Percentiles rank a stretch among this genome's conserved stretches.
Conservation (phyloP, 2,113 vertebrate genomes). For the Mormyrus lacerda region DNA sequence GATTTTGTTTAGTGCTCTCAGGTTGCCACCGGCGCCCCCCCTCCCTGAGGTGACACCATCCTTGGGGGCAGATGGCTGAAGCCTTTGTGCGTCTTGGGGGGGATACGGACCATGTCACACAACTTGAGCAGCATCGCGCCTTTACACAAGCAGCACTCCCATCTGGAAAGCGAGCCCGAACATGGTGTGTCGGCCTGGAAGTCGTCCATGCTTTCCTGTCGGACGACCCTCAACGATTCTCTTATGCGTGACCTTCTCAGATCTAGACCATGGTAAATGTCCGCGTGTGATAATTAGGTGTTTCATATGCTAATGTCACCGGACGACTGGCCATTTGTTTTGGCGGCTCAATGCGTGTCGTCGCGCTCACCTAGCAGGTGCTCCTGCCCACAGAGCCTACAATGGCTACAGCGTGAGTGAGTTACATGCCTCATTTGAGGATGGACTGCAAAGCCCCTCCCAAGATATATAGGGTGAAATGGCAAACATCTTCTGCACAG, state of each 20-base stretch:
- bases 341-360: not conserved
- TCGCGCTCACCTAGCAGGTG: not conserved
- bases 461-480: not conserved
- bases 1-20: not conserved
- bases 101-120: not conserved
- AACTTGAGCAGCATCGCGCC: not conserved
- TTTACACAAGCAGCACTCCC: not conserved
- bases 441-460: not conserved
- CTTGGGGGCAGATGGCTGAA: not conserved
- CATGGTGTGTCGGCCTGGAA: not conserved
- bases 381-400: not conserved
- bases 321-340: not conserved
- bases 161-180: not conserved
- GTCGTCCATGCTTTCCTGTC: not conserved
- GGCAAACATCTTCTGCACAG: not conserved
- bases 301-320: not conserved
- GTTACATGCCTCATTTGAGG: not conserved
- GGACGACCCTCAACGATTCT: not conserved
- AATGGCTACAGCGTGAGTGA: not conserved
- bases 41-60: not conserved
- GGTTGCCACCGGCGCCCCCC: not conserved
- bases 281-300: not conserved
- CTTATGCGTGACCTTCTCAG: not conserved
- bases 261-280: not conserved
- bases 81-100: not conserved